Percentiles rank a stretch among this genome's conserved stretches.
These are phyloP conservation scores for Acipenser oxyrinchus DNA, from an alignment of 2,797 vertebrate species.

Conservation along the genomic window DNA sequence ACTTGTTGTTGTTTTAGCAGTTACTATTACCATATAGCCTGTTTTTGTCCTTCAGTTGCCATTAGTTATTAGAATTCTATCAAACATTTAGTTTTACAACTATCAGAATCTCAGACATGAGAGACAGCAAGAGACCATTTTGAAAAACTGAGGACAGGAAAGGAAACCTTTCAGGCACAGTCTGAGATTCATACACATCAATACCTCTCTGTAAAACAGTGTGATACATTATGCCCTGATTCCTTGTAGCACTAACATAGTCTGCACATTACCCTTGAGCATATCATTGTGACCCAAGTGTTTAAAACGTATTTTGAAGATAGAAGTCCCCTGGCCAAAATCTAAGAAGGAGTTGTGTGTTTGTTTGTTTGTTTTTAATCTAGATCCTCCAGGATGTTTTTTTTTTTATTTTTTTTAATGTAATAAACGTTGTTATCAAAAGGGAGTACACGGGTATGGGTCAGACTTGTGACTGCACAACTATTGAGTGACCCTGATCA, in stretches of 20 bases:
- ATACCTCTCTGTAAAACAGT: background rate
- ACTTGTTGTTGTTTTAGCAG: background rate
- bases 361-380: too few relatives aligned
- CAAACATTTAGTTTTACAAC: too few relatives aligned
- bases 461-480: constrained; percentile 30
- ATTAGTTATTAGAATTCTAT: too few relatives aligned
- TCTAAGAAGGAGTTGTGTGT: background rate
- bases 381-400: constrained; percentile 10
- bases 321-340: background rate
- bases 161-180: too few relatives aligned
- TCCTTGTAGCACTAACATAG: constrained; percentile 42
- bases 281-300: constrained; percentile 33
- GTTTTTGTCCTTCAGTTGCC: too few relatives aligned
- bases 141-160: too few relatives aligned
- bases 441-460: constrained; percentile 22
- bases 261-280: constrained; percentile 57
- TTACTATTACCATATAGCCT: too few relatives aligned
- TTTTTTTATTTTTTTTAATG: constrained; percentile 6
- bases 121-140: too few relatives aligned
- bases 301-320: constrained; percentile 34
- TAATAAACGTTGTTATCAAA: constrained; percentile 8
- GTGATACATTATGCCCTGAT: constrained; percentile 24
- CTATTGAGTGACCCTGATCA: constrained; percentile 2
- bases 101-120: too few relatives aligned
- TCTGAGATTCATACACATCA: background rate